These are phyloP conservation scores for Sphinx pinastri DNA, from an alignment of 2,888 invertebrate species.

Conservation along the genomic window DNA sequence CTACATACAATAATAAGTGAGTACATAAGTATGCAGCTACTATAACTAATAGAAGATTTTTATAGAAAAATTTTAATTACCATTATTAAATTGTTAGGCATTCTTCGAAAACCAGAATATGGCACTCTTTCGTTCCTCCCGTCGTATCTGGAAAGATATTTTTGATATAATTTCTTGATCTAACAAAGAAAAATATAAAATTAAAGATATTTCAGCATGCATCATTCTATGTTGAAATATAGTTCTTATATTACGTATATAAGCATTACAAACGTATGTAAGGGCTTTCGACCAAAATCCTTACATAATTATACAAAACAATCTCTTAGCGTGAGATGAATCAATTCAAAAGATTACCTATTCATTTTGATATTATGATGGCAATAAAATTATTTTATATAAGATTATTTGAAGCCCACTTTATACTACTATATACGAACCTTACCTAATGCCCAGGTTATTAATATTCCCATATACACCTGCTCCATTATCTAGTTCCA, in stretches of 20 bases:
- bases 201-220: background rate
- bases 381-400: too few relatives aligned
- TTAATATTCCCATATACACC: conserved; percentile 68
- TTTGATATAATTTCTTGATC: conserved; percentile 2
- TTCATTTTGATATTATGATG: too few relatives aligned
- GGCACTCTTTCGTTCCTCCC: conserved; percentile 61
- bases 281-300: background rate
- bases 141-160: conserved; percentile 51
- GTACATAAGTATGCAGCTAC: too few relatives aligned
- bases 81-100: conserved; percentile 44
- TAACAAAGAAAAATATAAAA: background rate
- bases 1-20: too few relatives aligned
- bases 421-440: background rate
- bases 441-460: conserved; percentile 63
- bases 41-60: too few relatives aligned
- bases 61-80: conserved; percentile 38
- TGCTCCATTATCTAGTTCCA: conserved; percentile 57
- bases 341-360: too few relatives aligned
- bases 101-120: conserved; percentile 66
- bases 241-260: too few relatives aligned
- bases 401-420: too few relatives aligned
- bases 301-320: background rate
- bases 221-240: too few relatives aligned
- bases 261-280: background rate
- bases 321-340: too few relatives aligned